phyloP scores from a whole-genome alignment of 1,140 invertebrate species.

The Bombus polaris region DNA sequence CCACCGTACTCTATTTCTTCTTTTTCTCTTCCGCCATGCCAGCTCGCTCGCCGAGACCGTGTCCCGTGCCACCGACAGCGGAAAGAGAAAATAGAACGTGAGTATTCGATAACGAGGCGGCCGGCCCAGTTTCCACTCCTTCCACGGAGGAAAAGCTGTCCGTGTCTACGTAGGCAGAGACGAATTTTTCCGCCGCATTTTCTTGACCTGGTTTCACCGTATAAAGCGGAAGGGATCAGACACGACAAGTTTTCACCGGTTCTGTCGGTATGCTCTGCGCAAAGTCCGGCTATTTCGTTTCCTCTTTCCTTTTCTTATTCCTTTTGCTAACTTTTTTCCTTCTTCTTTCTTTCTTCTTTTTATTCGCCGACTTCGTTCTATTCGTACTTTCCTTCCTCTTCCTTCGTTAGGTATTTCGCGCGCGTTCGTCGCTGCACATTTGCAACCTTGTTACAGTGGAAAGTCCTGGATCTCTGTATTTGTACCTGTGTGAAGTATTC shows the following conservation, averaged over 20 bases:
- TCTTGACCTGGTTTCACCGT: constrained; percentile 47
- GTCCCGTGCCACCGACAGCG: constrained; percentile 32
- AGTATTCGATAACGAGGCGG: constrained; percentile 55
- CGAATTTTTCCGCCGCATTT: constrained; percentile 54
- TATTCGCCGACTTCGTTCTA: neutral
- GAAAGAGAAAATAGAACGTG: constrained; percentile 51
- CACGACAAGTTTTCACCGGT: constrained; percentile 34
- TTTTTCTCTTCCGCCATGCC: neutral
- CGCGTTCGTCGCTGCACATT: neutral
- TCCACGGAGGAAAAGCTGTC: constrained; percentile 33
- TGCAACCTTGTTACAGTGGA: neutral
- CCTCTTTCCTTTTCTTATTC: too few relatives aligned
- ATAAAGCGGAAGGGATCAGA: constrained; percentile 53
- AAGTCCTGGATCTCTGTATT: neutral
- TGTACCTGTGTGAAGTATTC: too few relatives aligned
- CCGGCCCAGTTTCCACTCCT: constrained; percentile 46
- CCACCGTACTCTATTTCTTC: neutral
- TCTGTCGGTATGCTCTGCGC: neutral
- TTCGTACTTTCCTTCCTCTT: neutral
- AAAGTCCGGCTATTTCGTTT: constrained; percentile 18
- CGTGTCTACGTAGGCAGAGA: constrained; percentile 45
- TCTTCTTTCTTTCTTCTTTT: neutral
- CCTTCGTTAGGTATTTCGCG: neutral
- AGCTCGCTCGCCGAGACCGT: neutral
- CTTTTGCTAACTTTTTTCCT: neutral